Evolutionary conservation across 2,888 invertebrate species (phyloP).

Genomic region (Limenitis camilla): DNA sequence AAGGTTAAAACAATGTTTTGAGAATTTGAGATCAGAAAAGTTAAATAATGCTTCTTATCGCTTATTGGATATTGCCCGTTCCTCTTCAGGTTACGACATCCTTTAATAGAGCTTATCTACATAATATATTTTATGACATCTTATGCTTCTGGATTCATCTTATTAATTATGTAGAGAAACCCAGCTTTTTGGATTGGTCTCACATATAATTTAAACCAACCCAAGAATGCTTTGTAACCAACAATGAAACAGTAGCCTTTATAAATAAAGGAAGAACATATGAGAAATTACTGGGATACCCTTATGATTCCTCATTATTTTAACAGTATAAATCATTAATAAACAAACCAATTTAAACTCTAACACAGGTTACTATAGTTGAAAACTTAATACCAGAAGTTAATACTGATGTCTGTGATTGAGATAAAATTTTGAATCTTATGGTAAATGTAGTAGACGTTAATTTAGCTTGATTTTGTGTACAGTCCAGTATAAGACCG

Average conservation of each 20-base stretch:
- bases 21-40: too few relatives aligned
- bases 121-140: too few relatives aligned
- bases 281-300: constrained; percentile 66
- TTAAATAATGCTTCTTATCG: too few relatives aligned
- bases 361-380: constrained; percentile 30
- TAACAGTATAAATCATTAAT: constrained; percentile 52
- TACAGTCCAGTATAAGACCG: constrained; percentile 50
- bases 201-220: background rate
- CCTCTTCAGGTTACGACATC: too few relatives aligned
- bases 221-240: constrained; percentile 33
- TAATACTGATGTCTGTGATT: constrained; percentile 27
- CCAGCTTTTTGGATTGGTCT: background rate
- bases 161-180: background rate
- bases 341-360: constrained; percentile 28
- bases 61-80: too few relatives aligned
- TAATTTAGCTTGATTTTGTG: constrained; percentile 25
- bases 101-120: too few relatives aligned
- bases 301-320: constrained; percentile 67
- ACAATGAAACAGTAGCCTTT: constrained; percentile 57
- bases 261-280: constrained; percentile 65
- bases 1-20: too few relatives aligned
- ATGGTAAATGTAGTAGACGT: constrained; percentile 21
- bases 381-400: constrained; percentile 31
- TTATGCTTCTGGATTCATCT: too few relatives aligned
- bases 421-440: constrained; percentile 29